A percentile compares a stretch with the other conserved stretches of the same genome.
Conservation (phyloP, 2,113 vertebrate genomes). For the Saguinus imperator region DNA sequence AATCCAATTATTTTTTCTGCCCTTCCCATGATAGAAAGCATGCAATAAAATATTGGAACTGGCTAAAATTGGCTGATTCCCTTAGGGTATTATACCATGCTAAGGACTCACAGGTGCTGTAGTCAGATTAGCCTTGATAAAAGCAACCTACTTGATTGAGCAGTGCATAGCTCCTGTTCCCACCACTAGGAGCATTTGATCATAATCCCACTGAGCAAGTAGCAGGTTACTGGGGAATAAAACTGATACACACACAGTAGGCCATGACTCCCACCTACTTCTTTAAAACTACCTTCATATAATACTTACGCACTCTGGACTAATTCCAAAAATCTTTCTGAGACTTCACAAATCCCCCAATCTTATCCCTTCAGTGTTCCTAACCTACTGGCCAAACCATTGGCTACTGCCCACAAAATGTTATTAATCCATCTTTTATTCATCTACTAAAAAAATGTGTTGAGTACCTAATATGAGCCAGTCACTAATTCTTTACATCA, state of each 20-base stretch:
- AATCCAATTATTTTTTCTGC: neutral
- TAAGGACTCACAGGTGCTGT: neutral
- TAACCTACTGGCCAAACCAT: neutral
- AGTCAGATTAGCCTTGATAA: neutral
- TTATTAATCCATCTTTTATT: conserved; percentile 11
- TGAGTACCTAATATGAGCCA: neutral
- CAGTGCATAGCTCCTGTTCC: neutral
- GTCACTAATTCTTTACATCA: neutral
- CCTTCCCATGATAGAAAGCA: neutral
- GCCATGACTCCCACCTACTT: neutral
- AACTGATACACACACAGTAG: neutral
- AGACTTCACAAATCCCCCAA: neutral
- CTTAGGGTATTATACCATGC: neutral
- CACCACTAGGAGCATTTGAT: neutral
- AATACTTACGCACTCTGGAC: neutral
- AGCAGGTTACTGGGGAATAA: neutral
- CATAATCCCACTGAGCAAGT: neutral
- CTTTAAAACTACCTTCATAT: neutral
- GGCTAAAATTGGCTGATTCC: neutral
- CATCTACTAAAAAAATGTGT: neutral
- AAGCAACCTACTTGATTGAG: neutral
- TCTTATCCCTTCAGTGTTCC: neutral
- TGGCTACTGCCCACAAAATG: neutral
- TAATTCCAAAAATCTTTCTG: neutral
- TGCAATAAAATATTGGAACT: neutral